Conservation (phyloP, 2,888 invertebrate species). For the Byasa hedistus region DNA sequence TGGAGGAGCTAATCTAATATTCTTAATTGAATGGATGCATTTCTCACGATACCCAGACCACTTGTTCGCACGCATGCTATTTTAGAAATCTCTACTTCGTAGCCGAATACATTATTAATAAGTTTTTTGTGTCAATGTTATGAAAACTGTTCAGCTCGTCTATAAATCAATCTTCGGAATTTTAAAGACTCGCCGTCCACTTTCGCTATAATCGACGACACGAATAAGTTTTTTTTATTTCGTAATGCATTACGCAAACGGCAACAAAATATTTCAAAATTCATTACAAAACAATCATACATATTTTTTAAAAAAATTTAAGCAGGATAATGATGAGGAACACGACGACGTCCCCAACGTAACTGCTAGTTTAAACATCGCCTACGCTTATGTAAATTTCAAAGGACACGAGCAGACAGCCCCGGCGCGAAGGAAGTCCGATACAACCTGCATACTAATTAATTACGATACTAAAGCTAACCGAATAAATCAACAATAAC, state of each 20-base stretch:
- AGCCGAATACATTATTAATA: constrained; percentile 11
- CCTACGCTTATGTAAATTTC: constrained; percentile 55
- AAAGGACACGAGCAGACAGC: constrained; percentile 59
- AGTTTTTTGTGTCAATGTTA: neutral
- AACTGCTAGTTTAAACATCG: constrained; percentile 27
- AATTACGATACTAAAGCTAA: constrained; percentile 50
- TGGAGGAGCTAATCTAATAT: constrained; percentile 54
- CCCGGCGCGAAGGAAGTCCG: constrained; percentile 56
- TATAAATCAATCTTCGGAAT: constrained; percentile 1
- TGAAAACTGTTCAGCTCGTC: neutral
- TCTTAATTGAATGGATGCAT: constrained; percentile 59
- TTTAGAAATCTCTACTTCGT: constrained; percentile 32
- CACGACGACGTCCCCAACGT: constrained; percentile 16
- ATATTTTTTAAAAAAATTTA: neutral
- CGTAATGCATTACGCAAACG: neutral
- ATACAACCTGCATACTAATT: constrained; percentile 66
- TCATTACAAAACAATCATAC: too few species aligned
- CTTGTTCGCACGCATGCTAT: constrained; percentile 35
- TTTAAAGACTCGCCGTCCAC: constrained; percentile 3
- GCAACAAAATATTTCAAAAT: neutral
- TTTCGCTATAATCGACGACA: neutral
- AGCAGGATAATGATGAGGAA: constrained; percentile 7
- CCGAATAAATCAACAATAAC: constrained; percentile 47
- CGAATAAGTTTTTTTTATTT: neutral
- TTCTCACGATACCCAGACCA: constrained; percentile 52